A percentile compares a stretch with the other conserved stretches of the same genome.
Conservation (phyloP, 1,140 invertebrate species). For the Aradophagus sp. region DNA sequence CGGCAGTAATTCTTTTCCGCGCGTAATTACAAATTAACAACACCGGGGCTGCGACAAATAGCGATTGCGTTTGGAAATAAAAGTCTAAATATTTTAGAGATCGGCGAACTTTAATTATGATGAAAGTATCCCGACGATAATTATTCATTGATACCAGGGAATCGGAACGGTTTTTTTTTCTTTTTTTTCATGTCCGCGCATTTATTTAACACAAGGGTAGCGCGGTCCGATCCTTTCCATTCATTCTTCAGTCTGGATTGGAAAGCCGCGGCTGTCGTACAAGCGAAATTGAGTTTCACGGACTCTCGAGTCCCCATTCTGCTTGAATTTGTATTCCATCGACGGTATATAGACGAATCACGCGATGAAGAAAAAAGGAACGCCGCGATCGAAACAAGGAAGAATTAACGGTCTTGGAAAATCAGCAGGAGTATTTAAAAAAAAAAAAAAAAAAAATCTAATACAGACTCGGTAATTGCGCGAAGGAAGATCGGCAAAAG, state of each 20-base stretch:
- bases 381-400: slow-evolving; percentile 10
- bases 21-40: too few relatives aligned
- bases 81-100: too few relatives aligned
- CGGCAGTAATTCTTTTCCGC: too few relatives aligned
- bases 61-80: too few relatives aligned
- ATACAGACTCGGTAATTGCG: slow-evolving; percentile 8
- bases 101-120: too few relatives aligned
- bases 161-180: slow-evolving; percentile 5
- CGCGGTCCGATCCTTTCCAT: slow-evolving; percentile 7
- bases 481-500: slow-evolving; percentile 14
- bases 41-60: too few relatives aligned
- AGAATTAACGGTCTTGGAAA: slow-evolving; percentile 41
- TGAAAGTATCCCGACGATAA: slow-evolving; percentile 20
- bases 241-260: slow-evolving; percentile 36
- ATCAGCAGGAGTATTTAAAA: slow-evolving; percentile 3
- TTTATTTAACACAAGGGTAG: slow-evolving; percentile 25
- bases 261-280: slow-evolving; percentile 39
- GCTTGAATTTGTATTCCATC: slow-evolving; percentile 57
- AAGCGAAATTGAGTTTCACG: slow-evolving; percentile 56
- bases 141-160: slow-evolving; percentile 43
- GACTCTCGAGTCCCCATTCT: slow-evolving; percentile 48
- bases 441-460: slow-evolving; percentile 25
- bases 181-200: slow-evolving; percentile 3
- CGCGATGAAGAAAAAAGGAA: slow-evolving; percentile 17
- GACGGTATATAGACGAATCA: slow-evolving; percentile 27